Evolutionary conservation across 92 coral and sea anemone genomes (phyloP), one percentile per base, ranked within the genome.

Genomic region (Epizoanthus stellaris): DNA sequence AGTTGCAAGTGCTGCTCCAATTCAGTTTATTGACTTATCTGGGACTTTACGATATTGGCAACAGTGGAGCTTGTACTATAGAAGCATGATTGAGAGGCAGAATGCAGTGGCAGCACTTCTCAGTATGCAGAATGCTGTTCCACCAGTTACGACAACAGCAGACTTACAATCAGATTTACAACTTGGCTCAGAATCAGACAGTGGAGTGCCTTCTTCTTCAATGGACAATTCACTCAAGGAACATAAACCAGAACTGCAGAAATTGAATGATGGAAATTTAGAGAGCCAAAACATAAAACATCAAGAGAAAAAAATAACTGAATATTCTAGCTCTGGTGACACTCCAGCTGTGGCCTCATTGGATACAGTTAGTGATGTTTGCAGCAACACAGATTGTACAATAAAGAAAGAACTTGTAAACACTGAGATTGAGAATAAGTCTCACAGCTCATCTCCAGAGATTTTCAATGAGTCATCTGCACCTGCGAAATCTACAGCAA

Each of bases 41-140:
- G 91, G 95, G 71, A 92, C 98, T 60, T 75, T 92, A 83, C 82
- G 95, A 52, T 94, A 94, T 83, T 94, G 98, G 95, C 98, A 94
- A 53, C 98, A 94, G 64, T 87, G 91, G 70, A 89, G 85, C 67
- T 85, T 94, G 67, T 83, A 92, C 83, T 94, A 92, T 80, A 90
- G 92, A 60, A 92, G 82, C 73, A 20, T 79, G 70, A 64, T 79
- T 43, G 83, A 79, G 52, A 85, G 90, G 68, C 77, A 87, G 77
- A 92, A 91, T 64, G 86, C 95, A 34, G 89, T 87, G 15, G 80
- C 94, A 15, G 84, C 92, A 21, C 30, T 85, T 47, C 80, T 65
- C 14, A 74, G 77, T 52, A 80, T 68, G 70, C 71, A 69, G 56
- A 81, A 45, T 88, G 62, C 54, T 23, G 70, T 58, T 17, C 86